Percentiles rank a stretch among this genome's conserved stretches.
phyloP scores from a whole-genome alignment of 1,140 invertebrate genomes.

The Euwallacea similis region DNA sequence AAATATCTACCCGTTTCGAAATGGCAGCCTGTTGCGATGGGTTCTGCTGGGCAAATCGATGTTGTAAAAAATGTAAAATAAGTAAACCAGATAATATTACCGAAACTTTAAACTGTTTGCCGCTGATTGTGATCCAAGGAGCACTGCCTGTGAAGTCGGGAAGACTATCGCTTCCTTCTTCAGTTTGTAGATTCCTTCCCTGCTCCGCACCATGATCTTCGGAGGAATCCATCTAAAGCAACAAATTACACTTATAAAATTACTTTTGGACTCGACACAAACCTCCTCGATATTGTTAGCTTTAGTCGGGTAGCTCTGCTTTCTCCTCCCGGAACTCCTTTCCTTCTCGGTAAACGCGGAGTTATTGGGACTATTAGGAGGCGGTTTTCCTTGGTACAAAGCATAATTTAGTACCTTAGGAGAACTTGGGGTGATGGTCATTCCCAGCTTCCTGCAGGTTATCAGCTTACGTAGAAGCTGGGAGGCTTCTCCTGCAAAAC shows the following conservation, averaged over 20 bases:
- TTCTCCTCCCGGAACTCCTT: constrained; percentile 65
- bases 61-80: background rate
- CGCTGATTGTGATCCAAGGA: constrained; percentile 53
- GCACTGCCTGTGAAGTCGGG: constrained; percentile 51
- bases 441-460: constrained; percentile 71
- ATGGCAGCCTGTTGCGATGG: constrained; percentile 34
- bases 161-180: constrained; percentile 42
- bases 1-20: constrained; percentile 66
- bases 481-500: constrained; percentile 64
- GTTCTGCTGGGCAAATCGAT: too few relatives aligned
- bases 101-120: constrained; percentile 37
- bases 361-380: constrained; percentile 4
- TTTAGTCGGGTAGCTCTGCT: constrained; percentile 73
- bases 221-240: constrained; percentile 5
- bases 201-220: constrained; percentile 22
- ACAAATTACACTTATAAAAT: background rate
- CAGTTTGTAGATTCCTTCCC: constrained; percentile 17
- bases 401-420: constrained; percentile 44
- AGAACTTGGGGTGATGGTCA: constrained; percentile 60
- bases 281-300: constrained; percentile 49
- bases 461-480: constrained; percentile 72
- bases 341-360: constrained; percentile 41
- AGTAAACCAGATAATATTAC: background rate
- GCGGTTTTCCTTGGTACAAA: constrained; percentile 27
- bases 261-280: background rate